A percentile compares a stretch with the other conserved stretches of the same genome.
Conservation (phyloP, 2,888 invertebrate species). For the Eupithecia dodoneata region DNA sequence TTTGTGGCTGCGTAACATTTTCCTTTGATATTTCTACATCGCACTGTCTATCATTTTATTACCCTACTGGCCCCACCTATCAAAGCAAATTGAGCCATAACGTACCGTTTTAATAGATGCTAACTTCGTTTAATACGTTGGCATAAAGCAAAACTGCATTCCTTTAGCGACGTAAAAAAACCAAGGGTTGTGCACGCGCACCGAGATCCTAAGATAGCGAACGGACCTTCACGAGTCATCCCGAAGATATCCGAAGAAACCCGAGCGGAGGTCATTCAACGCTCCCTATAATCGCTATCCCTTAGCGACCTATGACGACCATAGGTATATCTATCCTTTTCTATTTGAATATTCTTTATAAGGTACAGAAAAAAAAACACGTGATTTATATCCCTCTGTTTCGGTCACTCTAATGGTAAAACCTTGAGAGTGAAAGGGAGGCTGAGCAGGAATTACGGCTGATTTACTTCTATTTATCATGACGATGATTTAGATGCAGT, state of each 20-base stretch:
- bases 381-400: background rate
- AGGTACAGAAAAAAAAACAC: conserved; percentile 52
- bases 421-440: background rate
- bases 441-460: conserved; percentile 7
- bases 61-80: conserved; percentile 28
- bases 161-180: conserved; percentile 48
- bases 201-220: conserved; percentile 72
- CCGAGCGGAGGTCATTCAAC: conserved; percentile 66
- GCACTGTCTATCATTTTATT: conserved; percentile 4
- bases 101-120: conserved; percentile 48
- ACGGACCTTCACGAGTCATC: conserved; percentile 64
- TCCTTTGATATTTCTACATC: background rate
- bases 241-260: conserved; percentile 52
- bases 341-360: conserved; percentile 71
- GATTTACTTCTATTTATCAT: conserved; percentile 24
- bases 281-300: conserved; percentile 71
- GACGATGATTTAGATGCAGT: conserved; percentile 70
- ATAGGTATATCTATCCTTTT: conserved; percentile 56
- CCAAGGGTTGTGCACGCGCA: conserved; percentile 72
- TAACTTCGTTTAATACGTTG: conserved; percentile 26
- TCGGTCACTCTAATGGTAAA: background rate
- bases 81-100: conserved; percentile 54
- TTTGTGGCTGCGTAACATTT: background rate
- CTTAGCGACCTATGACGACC: conserved; percentile 61
- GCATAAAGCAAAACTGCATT: conserved; percentile 48